Evolutionary conservation across 2,113 vertebrate species (phyloP).

Genomic region (Barbus barbus): DNA sequence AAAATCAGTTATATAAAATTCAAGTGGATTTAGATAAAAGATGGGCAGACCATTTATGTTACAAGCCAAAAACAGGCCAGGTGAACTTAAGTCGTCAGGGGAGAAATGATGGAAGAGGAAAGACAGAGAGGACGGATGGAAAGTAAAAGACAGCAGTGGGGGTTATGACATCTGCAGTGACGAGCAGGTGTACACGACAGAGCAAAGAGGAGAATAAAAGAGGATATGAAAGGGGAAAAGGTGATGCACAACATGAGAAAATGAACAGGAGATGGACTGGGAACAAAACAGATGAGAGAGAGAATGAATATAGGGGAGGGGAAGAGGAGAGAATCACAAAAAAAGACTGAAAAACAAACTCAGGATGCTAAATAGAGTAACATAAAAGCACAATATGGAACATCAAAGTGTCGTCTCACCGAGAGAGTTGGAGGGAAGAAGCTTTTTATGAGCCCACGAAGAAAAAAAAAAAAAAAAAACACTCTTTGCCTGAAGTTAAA

Average conservation of each 20-base stretch:
- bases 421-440: conserved; percentile 37
- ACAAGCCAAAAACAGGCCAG: not conserved
- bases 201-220: not conserved
- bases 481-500: conserved; percentile 50
- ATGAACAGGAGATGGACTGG: not conserved
- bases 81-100: not conserved
- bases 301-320: conserved; percentile 26
- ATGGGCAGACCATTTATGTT: not conserved
- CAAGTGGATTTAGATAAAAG: not conserved
- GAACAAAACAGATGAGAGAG: conserved; percentile 16
- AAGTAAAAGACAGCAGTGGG: not conserved
- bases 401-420: conserved; percentile 58
- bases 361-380: conserved; percentile 57
- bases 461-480: conserved; percentile 29
- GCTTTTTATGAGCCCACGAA: conserved; percentile 51
- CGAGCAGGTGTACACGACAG: not conserved
- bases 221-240: conserved; percentile 23
- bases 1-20: not conserved
- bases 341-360: conserved; percentile 34
- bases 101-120: conserved; percentile 7
- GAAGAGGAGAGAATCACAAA: conserved; percentile 1
- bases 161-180: not conserved
- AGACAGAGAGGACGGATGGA: not conserved
- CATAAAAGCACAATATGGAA: conserved; percentile 59
- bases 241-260: conserved; percentile 12